These are phyloP conservation scores for Pipistrellus kuhlii DNA, from an alignment of 2,797 vertebrate genomes.

Conservation along the genomic window DNA sequence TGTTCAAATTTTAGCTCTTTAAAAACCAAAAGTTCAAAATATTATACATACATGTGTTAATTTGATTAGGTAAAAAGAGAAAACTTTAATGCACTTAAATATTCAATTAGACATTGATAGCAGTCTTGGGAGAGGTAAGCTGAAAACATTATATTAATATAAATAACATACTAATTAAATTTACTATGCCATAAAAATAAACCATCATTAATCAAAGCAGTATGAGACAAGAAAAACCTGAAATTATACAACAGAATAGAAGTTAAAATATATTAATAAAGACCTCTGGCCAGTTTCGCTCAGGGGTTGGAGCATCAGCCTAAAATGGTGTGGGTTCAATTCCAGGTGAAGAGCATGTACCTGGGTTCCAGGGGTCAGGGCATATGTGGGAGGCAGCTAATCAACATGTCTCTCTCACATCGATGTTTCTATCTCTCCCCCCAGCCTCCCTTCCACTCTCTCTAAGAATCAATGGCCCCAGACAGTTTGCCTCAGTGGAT, in stretches of 20 bases:
- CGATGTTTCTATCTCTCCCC: too few species aligned
- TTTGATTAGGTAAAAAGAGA: neutral
- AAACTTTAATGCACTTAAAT: neutral
- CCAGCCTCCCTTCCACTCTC: too few species aligned
- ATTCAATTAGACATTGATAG: conserved; percentile 3
- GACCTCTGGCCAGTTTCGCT: too few species aligned
- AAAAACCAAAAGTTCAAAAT: conserved; percentile 36
- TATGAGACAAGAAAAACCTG: neutral
- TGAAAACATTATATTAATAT: neutral
- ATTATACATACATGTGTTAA: neutral
- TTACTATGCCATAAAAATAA: conserved; percentile 1
- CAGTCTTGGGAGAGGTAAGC: neutral
- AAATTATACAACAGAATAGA: conserved; percentile 10
- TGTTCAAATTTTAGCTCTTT: neutral
- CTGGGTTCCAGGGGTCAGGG: too few species aligned
- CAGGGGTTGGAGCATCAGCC: too few species aligned
- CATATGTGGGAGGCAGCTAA: too few species aligned
- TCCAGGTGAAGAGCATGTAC: too few species aligned
- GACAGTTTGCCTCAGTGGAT: too few species aligned
- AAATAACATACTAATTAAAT: conserved; percentile 14
- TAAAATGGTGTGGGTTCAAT: too few species aligned
- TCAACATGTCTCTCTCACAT: too few species aligned
- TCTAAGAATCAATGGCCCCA: too few species aligned
- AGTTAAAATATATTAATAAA: neutral
- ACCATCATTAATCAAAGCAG: neutral